Evolutionary conservation across 2,797 vertebrate species (phyloP).

Genomic region (Eupleurogrammus muticus): DNA sequence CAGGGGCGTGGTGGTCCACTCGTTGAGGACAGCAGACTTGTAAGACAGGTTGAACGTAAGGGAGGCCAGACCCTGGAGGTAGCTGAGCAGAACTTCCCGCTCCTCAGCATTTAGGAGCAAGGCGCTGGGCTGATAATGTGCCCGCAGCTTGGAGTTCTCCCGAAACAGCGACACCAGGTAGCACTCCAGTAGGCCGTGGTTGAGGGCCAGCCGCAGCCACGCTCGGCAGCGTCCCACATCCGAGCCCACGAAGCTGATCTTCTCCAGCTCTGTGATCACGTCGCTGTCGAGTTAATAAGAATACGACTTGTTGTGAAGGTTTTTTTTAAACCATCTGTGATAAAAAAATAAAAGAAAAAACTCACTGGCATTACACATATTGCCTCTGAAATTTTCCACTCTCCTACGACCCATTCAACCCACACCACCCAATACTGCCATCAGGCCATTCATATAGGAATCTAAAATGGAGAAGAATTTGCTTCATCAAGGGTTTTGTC

Average conservation of each 20-base stretch:
- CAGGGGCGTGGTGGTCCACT: slow-evolving; percentile 95
- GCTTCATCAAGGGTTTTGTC: too few relatives aligned
- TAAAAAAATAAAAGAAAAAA: too few relatives aligned
- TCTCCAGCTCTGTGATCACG: slow-evolving; percentile 91
- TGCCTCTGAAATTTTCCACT: too few relatives aligned
- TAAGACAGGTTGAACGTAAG: slow-evolving; percentile 94
- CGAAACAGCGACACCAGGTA: slow-evolving; percentile 92
- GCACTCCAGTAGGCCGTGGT: slow-evolving; percentile 94
- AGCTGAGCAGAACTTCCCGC: slow-evolving; percentile 93
- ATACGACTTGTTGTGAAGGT: too few relatives aligned
- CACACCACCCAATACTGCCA: too few relatives aligned
- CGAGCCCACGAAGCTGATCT: slow-evolving; percentile 89
- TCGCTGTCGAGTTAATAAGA: slow-evolving; percentile 80
- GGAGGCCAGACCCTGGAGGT: slow-evolving; percentile 92
- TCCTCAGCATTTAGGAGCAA: slow-evolving; percentile 92
- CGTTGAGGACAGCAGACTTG: slow-evolving; percentile 93
- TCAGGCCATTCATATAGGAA: too few relatives aligned
- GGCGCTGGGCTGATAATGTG: slow-evolving; percentile 89
- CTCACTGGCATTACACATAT: too few relatives aligned
- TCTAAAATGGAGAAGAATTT: too few relatives aligned
- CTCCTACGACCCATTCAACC: too few relatives aligned
- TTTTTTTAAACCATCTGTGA: too few relatives aligned
- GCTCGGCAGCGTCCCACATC: slow-evolving; percentile 95
- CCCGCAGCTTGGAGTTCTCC: slow-evolving; percentile 85
- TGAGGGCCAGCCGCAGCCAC: slow-evolving; percentile 94